Conservation (phyloP, 2,113 vertebrate genomes). For the Ciconia stormi region DNA sequence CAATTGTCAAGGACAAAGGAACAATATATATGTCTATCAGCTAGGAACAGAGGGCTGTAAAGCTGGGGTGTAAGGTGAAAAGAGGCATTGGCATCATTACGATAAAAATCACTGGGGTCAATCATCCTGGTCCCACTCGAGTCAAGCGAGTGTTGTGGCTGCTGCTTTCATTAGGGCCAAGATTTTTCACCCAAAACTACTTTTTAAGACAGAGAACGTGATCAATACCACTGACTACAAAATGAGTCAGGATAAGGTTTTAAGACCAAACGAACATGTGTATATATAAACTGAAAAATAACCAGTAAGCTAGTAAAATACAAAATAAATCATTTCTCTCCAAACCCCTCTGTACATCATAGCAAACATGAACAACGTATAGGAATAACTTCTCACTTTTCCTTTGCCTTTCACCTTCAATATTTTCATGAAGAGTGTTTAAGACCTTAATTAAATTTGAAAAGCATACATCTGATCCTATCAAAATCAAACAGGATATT, state of each 20-base stretch:
- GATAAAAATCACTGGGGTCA: background rate
- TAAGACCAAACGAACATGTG: background rate
- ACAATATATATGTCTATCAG: background rate
- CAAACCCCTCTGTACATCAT: background rate
- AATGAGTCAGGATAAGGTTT: background rate
- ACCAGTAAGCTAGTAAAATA: background rate
- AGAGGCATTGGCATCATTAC: background rate
- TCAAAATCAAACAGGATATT: background rate
- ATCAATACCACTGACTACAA: background rate
- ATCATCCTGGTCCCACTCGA: background rate
- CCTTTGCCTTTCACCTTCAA: background rate
- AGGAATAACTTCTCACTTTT: background rate
- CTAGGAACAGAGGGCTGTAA: background rate
- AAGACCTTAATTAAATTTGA: background rate
- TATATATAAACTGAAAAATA: background rate
- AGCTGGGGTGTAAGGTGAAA: background rate
- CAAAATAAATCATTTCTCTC: background rate
- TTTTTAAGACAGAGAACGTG: background rate
- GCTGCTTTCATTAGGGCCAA: background rate
- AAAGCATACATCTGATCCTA: background rate
- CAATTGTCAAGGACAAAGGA: background rate
- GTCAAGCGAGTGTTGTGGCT: background rate
- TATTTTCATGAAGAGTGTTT: background rate
- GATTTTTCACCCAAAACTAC: background rate
- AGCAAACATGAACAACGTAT: background rate